Conservation (phyloP, 2,113 vertebrate genomes). For the Phaethornis superciliosus region DNA sequence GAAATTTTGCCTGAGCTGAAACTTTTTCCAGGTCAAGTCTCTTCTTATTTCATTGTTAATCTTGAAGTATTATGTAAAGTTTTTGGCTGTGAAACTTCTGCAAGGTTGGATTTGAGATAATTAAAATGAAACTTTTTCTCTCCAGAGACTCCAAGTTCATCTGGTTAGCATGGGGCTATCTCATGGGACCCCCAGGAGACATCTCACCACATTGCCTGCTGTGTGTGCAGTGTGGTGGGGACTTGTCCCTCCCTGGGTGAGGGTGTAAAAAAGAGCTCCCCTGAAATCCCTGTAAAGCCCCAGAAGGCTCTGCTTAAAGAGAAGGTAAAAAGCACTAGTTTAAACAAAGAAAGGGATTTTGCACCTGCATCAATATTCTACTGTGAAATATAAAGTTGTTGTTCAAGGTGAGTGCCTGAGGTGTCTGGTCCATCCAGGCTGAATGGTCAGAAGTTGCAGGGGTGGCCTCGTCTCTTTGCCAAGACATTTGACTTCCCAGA, state of each 20-base stretch:
- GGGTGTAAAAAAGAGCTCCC: background rate
- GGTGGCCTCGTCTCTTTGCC: background rate
- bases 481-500: background rate
- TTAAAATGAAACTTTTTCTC: conserved; percentile 20
- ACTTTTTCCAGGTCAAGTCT: conserved; percentile 58
- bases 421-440: background rate
- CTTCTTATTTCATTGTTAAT: conserved; percentile 42
- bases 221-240: accelerated
- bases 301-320: background rate
- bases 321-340: background rate
- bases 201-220: background rate
- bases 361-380: background rate
- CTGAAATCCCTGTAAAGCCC: background rate
- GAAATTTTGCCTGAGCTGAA: conserved; percentile 10
- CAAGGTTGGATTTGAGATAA: background rate
- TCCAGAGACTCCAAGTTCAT: accelerated
- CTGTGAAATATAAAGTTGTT: background rate
- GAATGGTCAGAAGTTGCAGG: background rate
- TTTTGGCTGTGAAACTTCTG: background rate
- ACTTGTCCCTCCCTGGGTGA: background rate
- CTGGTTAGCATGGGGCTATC: background rate
- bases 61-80: conserved; percentile 39
- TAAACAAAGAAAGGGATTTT: accelerated
- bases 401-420: background rate
- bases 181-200: background rate